Evolutionary conservation across 2,113 vertebrate species (phyloP), one percentile per base, ranked within the genome.

Genomic region (Pithys albifrons): DNA sequence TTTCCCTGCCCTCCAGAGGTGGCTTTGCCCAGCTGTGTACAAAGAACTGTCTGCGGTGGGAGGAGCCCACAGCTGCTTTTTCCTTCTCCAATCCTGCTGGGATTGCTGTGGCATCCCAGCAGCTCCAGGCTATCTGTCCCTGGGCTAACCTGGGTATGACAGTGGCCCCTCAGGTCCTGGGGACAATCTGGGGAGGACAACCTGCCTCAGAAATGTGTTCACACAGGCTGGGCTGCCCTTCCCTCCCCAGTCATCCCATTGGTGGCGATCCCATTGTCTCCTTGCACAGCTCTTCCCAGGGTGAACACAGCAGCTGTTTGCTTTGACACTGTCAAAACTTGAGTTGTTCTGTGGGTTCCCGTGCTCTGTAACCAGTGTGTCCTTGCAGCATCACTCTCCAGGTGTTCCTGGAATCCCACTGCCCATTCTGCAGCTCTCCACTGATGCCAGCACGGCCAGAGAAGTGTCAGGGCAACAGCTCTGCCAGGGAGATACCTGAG

Each of bases 401-500:
- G 2, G 14, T 9, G 12, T 18, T 14, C n/a, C 61, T 67, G 54
- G 51, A n/a, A 70, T 25, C 8, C 2, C 0, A 4, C 20, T 13
- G 77, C 51, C 39, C 6, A 43, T 39, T 23, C 71, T 2, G 45
- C 37, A 9, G 29, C 14, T 64, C 18, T 25, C 14, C 18, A 10
- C 35, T 2, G 29, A 28, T 33, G n/a, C 61, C 62, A 10, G 74
- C 10, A 4, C 4, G n/a, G 51, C 54, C 31, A 15, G 41, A 1
- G 45, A 19, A 58, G 7, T 20, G 7, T 4, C 2, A 1, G 43
- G 39, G n/a, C 18, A 16, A 29, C 4, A 19, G 73, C 31, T 57
- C 64, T 35, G 61, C 7, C 0, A 23, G 31, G 23, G 31, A 7
- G 4, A 11, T 0, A 3, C 43, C 16, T 2, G 2, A 8, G 10